Percentiles rank a stretch among this genome's conserved stretches.
Conservation (phyloP, 2,113 vertebrate species). For the Telmatochromis brachygnathus region DNA sequence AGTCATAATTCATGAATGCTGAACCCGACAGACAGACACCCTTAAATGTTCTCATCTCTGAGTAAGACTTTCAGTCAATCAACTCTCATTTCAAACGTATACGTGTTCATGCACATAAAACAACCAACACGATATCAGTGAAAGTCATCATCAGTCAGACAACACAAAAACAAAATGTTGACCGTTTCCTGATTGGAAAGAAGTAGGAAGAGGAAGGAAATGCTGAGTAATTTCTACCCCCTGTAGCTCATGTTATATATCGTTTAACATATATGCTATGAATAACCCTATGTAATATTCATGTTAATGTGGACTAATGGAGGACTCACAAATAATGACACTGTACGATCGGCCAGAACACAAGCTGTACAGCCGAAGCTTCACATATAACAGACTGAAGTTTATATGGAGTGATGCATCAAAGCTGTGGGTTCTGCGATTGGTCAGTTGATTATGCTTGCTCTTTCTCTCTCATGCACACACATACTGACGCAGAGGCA, state of each 20-base stretch:
- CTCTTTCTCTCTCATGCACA: neutral
- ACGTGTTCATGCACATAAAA: neutral
- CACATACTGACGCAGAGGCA: slow-evolving; percentile 28
- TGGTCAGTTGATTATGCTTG: slow-evolving; percentile 12
- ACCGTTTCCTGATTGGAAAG: neutral
- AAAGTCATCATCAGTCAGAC: neutral
- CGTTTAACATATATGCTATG: neutral
- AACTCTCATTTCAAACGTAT: neutral
- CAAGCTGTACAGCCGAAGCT: neutral
- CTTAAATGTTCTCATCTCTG: neutral
- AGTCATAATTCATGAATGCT: neutral
- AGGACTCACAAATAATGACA: neutral
- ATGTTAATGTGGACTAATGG: neutral
- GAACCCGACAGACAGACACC: neutral
- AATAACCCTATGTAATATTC: neutral
- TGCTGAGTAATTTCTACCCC: neutral
- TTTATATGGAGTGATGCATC: slow-evolving; percentile 34
- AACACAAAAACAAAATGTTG: neutral
- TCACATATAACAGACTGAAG: slow-evolving; percentile 2
- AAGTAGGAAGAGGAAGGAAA: neutral
- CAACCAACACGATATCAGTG: neutral
- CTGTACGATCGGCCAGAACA: neutral
- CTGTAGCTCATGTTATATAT: neutral
- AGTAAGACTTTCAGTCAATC: neutral
- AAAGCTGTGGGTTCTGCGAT: slow-evolving; percentile 19